A percentile compares a stretch with the other conserved stretches of the same genome.
These are phyloP conservation scores for Phenacoccus solenopsis DNA, from an alignment of 1,140 invertebrate species.

Conservation along the genomic window DNA sequence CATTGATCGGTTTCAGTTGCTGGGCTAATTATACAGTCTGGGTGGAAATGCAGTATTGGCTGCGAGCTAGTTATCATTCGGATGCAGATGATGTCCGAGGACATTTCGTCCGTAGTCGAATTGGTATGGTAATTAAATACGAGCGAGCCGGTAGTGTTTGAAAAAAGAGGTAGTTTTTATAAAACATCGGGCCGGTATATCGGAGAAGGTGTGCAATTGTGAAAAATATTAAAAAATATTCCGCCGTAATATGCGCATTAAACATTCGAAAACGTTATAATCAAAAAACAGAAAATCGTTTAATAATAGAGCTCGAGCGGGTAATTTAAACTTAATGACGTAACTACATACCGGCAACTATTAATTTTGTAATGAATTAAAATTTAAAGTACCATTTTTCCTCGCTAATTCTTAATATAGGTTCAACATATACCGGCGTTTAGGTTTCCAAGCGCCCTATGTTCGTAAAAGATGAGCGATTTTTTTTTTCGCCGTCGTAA, in stretches of 20 bases:
- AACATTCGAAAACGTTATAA: conserved; percentile 1
- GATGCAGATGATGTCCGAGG: too few species aligned
- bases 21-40: too few species aligned
- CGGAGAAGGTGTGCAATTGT: background rate
- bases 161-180: too few species aligned
- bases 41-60: too few species aligned
- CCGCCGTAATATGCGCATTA: background rate
- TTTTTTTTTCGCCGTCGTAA: background rate
- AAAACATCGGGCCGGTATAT: too few species aligned
- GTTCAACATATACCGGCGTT: background rate
- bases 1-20: too few species aligned
- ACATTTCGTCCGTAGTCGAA: too few species aligned
- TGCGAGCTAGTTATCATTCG: too few species aligned
- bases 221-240: too few species aligned
- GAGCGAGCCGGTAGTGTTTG: too few species aligned
- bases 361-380: conserved; percentile 17
- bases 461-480: background rate
- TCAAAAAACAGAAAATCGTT: conserved; percentile 18
- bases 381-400: conserved; percentile 1
- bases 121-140: too few species aligned
- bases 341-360: background rate
- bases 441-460: too few species aligned
- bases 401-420: conserved; percentile 1
- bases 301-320: background rate
- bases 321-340: conserved; percentile 11